Evolutionary conservation across 2,113 vertebrate species (phyloP).

Genomic region (Mobula hypostoma): DNA sequence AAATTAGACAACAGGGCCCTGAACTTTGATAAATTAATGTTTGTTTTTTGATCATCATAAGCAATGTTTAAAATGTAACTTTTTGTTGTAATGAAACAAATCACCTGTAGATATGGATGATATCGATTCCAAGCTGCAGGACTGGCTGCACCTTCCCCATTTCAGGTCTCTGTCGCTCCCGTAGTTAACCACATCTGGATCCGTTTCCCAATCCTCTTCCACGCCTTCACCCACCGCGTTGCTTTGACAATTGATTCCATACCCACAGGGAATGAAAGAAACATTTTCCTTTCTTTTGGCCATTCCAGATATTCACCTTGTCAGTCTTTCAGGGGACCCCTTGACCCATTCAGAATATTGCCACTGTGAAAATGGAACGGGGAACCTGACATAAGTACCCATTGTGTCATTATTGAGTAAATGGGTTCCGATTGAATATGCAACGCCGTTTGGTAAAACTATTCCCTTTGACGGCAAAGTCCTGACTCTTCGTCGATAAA

Average conservation of each 20-base stretch:
- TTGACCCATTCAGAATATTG: neutral
- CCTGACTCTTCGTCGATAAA: neutral
- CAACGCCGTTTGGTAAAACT: neutral
- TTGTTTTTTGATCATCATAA: neutral
- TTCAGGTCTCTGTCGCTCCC: slow-evolving; percentile 23
- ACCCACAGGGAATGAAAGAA: neutral
- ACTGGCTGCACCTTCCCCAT: slow-evolving; percentile 14
- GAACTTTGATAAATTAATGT: too few species aligned
- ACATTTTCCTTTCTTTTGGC: neutral
- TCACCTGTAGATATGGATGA: slow-evolving; percentile 30
- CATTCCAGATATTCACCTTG: neutral
- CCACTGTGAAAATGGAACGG: neutral
- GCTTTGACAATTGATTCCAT: neutral
- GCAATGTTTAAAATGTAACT: neutral
- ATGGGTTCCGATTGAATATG: neutral
- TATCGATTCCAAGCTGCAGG: slow-evolving; percentile 31
- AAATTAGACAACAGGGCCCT: neutral
- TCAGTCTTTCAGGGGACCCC: neutral
- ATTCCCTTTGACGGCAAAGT: neutral
- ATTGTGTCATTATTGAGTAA: slow-evolving; percentile 26
- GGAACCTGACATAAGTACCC: slow-evolving; percentile 4
- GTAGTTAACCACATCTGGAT: slow-evolving; percentile 21
- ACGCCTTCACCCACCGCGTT: neutral
- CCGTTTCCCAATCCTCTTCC: slow-evolving; percentile 24
- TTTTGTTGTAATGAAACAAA: neutral